Evolutionary conservation across 2,888 invertebrate genomes (phyloP), one percentile per base, ranked within the genome.

Genomic region (Xylota sylvarum): DNA sequence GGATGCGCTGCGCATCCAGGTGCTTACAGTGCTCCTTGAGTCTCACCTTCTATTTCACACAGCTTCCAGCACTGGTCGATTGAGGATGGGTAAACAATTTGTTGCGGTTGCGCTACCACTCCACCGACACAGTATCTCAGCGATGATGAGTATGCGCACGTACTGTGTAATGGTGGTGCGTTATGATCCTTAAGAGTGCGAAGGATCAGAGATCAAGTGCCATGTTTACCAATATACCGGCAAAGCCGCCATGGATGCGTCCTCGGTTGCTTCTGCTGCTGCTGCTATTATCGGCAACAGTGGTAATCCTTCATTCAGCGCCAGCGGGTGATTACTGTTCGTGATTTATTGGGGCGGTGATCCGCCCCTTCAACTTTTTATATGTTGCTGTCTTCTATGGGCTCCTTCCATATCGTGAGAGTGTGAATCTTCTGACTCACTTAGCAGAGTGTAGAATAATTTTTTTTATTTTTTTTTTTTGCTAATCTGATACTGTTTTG

Each of bases 321-420:
- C 91, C 92, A 90, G 91, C 89, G 92, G 91, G 91, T 92, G 91
- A 92, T 92, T 92, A 91, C 91, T 89, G 90, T 89, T 89, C 90
- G 91, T 92, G 92, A 92, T 92, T 92, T 92, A 92, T 92, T 88
- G 82, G 82, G 86, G 86, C 86, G 77, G 86, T 77, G 82, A 73
- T 77, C 62, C 86, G 82, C 86, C 86, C 80, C 73, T 72, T 55
- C 14, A 72, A n/a, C 30, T 17, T 46, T 37, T 30, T 50, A 3
- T 23, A 3, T 23, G 3, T 10, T 64, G 32, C 32, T 9, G 12
- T 30, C n/a, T 56, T 55, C 14, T 27, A 48, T 37, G 27, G 10
- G 7, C 4, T 35, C 9, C 12, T 17, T 58, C 27, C 23, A 32
- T 17, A 35, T 17, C 35, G 30, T 65, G 65, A 65, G 56, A 46